Conservation (phyloP, 1,140 invertebrate species). For the Lepidurus apus region DNA sequence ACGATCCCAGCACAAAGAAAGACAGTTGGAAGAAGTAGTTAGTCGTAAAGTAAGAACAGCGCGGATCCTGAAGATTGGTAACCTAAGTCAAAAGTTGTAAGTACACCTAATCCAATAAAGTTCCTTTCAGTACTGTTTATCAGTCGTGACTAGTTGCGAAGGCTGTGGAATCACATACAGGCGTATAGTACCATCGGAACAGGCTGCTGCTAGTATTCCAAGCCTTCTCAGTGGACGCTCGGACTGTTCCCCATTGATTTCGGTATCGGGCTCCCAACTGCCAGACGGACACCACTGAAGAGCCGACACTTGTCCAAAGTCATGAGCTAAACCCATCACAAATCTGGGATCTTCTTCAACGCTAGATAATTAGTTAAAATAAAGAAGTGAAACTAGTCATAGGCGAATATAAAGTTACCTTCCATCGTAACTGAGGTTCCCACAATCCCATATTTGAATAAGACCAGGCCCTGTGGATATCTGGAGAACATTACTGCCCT, state of each 20-base stretch:
- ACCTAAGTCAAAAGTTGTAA: conserved; percentile 32
- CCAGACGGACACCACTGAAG: conserved; percentile 72
- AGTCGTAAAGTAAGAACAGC: conserved; percentile 45
- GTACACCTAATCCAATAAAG: neutral
- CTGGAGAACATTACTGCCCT: conserved; percentile 42
- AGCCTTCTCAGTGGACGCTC: conserved; percentile 46
- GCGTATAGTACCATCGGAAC: conserved; percentile 56
- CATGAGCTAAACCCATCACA: conserved; percentile 55
- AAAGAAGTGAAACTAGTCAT: too few relatives aligned
- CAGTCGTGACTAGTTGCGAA: conserved; percentile 41
- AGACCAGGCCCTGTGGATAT: conserved; percentile 46
- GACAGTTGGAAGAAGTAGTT: conserved; percentile 45
- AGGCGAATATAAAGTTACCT: too few relatives aligned
- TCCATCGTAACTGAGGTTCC: conserved; percentile 41
- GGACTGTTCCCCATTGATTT: conserved; percentile 14
- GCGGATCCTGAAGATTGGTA: conserved; percentile 45
- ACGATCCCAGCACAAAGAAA: conserved; percentile 48
- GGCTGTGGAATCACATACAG: conserved; percentile 58
- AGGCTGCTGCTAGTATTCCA: conserved; percentile 63
- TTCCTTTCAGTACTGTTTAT: neutral
- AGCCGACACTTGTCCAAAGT: conserved; percentile 60
- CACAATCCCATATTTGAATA: conserved; percentile 58
- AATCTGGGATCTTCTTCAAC: conserved; percentile 42
- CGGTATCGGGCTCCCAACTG: conserved; percentile 48
- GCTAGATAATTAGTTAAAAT: too few relatives aligned